These are phyloP conservation scores for Heliconius sara DNA, from an alignment of 2,888 invertebrate species.

Conservation along the genomic window DNA sequence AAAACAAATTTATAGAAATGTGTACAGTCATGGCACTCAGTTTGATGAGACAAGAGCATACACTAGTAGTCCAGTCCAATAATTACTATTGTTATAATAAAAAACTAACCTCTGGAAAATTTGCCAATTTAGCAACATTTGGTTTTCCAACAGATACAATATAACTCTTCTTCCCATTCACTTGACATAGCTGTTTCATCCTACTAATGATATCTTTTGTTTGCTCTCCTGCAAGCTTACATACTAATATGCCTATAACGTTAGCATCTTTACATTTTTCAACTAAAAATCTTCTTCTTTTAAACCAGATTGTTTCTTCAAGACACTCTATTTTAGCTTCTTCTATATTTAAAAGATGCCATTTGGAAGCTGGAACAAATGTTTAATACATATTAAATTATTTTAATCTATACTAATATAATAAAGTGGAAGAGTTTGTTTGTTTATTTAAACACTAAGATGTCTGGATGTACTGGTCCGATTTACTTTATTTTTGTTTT, in stretches of 20 bases:
- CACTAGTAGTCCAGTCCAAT: background rate
- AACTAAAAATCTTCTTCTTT: constrained; percentile 91
- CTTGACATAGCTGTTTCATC: constrained; percentile 88
- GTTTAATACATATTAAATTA: too few relatives aligned
- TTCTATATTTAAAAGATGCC: constrained; percentile 83
- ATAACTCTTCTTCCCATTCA: constrained; percentile 93
- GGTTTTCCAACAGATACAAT: constrained; percentile 97
- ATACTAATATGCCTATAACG: constrained; percentile 94
- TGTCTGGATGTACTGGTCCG: too few relatives aligned
- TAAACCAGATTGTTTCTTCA: constrained; percentile 85
- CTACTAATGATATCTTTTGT: constrained; percentile 90
- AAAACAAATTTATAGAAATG: too few relatives aligned
- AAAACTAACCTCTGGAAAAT: constrained; percentile 91
- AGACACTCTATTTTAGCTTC: constrained; percentile 67
- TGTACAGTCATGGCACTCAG: too few relatives aligned
- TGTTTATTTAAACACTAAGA: too few relatives aligned
- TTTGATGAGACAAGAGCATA: too few relatives aligned
- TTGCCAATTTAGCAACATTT: constrained; percentile 96
- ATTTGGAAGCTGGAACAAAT: constrained; percentile 75
- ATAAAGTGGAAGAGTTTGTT: too few relatives aligned
- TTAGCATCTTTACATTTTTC: constrained; percentile 96
- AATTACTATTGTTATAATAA: background rate
- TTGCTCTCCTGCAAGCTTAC: constrained; percentile 93
- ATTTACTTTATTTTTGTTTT: too few relatives aligned
- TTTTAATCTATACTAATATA: too few relatives aligned